Percentiles rank a stretch among this genome's conserved stretches.
Evolutionary conservation across 1,140 invertebrate genomes (phyloP).

Genomic region (Lepidurus couesii): DNA sequence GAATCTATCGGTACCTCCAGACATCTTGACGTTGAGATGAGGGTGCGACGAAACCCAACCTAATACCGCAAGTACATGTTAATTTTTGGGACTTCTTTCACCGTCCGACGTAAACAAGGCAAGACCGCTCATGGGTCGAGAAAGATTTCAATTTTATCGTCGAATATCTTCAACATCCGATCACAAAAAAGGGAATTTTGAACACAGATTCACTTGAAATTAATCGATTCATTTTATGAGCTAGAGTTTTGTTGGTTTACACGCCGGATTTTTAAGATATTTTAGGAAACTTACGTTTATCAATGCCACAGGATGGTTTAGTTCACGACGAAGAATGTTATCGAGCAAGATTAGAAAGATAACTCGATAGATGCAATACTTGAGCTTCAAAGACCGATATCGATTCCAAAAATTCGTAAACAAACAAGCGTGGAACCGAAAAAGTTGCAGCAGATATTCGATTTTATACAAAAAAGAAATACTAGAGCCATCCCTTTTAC

Average conservation of each 20-base stretch:
- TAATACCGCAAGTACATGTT: background rate
- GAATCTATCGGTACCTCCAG: constrained; percentile 80
- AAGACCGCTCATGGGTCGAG: background rate
- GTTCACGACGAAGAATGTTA: background rate
- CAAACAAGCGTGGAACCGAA: constrained; percentile 7
- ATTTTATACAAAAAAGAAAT: too few relatives aligned
- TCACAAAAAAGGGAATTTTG: background rate
- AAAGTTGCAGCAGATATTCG: background rate
- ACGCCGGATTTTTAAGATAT: background rate
- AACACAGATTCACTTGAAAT: background rate
- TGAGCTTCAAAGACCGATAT: background rate
- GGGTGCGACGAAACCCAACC: constrained; percentile 33
- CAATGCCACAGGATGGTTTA: constrained; percentile 10
- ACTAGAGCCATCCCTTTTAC: too few relatives aligned
- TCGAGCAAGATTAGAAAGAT: background rate
- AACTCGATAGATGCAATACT: background rate
- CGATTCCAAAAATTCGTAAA: background rate
- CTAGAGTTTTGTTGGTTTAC: background rate
- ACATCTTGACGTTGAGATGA: constrained; percentile 62
- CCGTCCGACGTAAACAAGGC: background rate
- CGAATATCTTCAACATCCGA: background rate
- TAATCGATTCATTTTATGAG: background rate
- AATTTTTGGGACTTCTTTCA: background rate
- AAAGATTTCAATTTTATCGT: background rate
- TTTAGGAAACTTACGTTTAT: constrained; percentile 6